These are phyloP conservation scores for Luidia sarsii DNA, from an alignment of 53 echinoderm and acorn worm species.

Conservation along the genomic window DNA sequence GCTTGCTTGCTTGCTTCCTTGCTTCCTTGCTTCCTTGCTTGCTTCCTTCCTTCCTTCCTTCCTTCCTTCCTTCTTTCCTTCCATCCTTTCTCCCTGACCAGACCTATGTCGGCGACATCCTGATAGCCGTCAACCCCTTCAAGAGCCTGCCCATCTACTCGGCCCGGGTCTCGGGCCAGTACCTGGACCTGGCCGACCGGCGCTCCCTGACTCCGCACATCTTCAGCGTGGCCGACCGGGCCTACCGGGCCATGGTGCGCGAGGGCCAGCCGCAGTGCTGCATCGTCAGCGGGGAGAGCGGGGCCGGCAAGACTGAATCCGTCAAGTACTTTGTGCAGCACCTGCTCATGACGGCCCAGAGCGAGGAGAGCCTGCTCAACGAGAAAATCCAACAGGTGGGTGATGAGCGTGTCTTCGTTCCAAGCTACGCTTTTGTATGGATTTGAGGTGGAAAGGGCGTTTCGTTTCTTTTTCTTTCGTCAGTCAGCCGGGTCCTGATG, in stretches of 20 bases:
- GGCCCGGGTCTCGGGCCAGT: conserved; percentile 63
- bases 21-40: too few relatives aligned
- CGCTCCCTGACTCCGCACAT: conserved; percentile 77
- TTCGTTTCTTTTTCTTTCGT: too few relatives aligned
- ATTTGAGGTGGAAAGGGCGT: too few relatives aligned
- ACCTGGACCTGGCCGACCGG: conserved; percentile 60
- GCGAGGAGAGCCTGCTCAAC: conserved; percentile 81
- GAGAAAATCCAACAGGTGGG: conserved; percentile 94
- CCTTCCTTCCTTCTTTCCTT: too few relatives aligned
- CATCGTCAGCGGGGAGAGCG: conserved; percentile 97
- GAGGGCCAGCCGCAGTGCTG: conserved; percentile 85
- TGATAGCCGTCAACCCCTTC: conserved; percentile 93
- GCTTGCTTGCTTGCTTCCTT: too few relatives aligned
- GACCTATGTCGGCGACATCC: conserved; percentile 98
- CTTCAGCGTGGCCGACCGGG: conserved; percentile 83
- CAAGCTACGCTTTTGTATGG: too few relatives aligned
- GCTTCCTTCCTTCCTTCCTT: too few relatives aligned
- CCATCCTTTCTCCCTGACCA: conserved; percentile 4
- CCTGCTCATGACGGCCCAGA: conserved; percentile 75
- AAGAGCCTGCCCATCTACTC: conserved; percentile 92
- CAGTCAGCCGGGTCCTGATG: too few relatives aligned
- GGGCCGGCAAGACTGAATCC: conserved; percentile 96
- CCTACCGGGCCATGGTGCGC: conserved; percentile 80
- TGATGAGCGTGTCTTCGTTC: not conserved
- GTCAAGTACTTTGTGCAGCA: conserved; percentile 91